Base-by-base conservation (phyloP, 2,888 invertebrate species). In the Ariolimax columbianus region DNA sequence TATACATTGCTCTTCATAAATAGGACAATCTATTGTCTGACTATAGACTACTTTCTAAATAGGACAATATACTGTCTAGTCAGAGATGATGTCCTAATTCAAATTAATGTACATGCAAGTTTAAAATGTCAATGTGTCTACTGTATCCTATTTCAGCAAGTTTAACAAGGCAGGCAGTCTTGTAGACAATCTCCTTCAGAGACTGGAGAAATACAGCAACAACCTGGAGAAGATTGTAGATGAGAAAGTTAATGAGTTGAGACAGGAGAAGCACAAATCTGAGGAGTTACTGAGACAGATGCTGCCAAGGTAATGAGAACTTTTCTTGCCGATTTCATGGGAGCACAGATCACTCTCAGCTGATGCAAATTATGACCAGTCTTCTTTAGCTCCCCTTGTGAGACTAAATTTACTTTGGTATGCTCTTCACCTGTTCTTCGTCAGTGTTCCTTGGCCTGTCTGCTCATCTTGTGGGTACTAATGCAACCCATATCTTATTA, bases 211-310 rank as follows among this genome's bases (percentile, higher is more conserved):
- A 43, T 85, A 85, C 82, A 85, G 85, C 70, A 82, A 40, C 30
- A 85, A 85, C 43, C 47, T 85, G 70, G 85, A 85, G 78, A 85
- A 85, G 68, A 85, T 85, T 55, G 85, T 85, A n/a, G 85, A 85
- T 47, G 85, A 85, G 55, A 85, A 85, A 43, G 85, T 85, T 23
- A 82, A 85, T 40, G 85, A 85, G 38, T 40, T 85, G 55, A 66
- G 85, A 40, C 82, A 82, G 43, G 85, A 85, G 68, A 85, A 85
- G 38, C 85, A 85, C 70, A 85, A 85, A 59, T 85, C 85, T 11
- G 85, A 85, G 72, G 85, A 85, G 47, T 38, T 85, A n/a, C 66
- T 85, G 0, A 33, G 77, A n/a, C 85, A 85, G 63, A 85, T 85
- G 85, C 38, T 85, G 51, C 85, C 85, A 30, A 75, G 33, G 85